Percentiles rank a stretch among this genome's conserved stretches.
Evolutionary conservation across 2,113 vertebrate genomes (phyloP).

Genomic region (Arvicanthis niloticus): DNA sequence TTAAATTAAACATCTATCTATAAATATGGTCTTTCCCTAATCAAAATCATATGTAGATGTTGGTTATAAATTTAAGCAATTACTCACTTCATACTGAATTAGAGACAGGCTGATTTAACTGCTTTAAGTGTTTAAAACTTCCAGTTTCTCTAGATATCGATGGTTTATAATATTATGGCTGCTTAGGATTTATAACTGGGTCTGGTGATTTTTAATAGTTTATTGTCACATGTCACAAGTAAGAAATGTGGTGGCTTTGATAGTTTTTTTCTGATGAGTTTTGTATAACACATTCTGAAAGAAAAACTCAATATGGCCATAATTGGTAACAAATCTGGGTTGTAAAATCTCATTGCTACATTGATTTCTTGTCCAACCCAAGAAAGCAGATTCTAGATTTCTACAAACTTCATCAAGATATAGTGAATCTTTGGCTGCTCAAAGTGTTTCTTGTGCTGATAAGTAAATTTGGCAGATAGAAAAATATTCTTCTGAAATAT

Average conservation of each 20-base stretch:
- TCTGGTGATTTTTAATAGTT: background rate
- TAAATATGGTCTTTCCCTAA: background rate
- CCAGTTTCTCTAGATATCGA: slow-evolving; percentile 31
- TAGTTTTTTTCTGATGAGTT: slow-evolving; percentile 38
- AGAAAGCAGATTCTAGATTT: slow-evolving; percentile 57
- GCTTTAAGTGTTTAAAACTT: background rate
- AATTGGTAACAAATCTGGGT: slow-evolving; percentile 28
- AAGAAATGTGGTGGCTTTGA: background rate
- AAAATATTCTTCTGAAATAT: slow-evolving; percentile 29
- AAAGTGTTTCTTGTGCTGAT: slow-evolving; percentile 2
- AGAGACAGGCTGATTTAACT: slow-evolving; percentile 8
- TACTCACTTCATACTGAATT: slow-evolving; percentile 33
- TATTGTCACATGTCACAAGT: background rate
- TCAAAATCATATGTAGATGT: background rate
- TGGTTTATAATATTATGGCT: background rate
- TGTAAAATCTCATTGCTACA: background rate
- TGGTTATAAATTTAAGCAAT: background rate
- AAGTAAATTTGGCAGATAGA: slow-evolving; percentile 13
- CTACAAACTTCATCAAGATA: slow-evolving; percentile 13
- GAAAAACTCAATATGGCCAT: slow-evolving; percentile 14
- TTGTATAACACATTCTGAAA: background rate
- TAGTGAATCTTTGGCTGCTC: background rate
- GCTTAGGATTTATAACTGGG: background rate
- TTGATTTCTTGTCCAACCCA: slow-evolving; percentile 7
- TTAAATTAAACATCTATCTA: slow-evolving; percentile 12